Evolutionary conservation across 1,140 invertebrate genomes (phyloP).

Genomic region (Neelides sp.): DNA sequence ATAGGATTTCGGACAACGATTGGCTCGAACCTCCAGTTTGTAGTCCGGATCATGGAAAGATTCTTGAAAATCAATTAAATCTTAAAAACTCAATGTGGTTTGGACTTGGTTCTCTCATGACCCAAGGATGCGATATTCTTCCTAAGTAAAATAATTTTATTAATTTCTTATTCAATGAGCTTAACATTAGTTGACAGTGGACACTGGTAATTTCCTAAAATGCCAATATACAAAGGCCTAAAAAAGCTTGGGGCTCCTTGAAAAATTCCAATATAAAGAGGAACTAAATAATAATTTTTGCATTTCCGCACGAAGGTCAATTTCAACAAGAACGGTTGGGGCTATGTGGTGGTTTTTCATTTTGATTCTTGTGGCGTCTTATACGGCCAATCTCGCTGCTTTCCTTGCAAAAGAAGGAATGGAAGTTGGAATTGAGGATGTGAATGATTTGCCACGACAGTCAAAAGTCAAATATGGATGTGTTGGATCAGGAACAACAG

Average conservation of each 20-base stretch:
- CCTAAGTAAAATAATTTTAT: conserved; percentile 86
- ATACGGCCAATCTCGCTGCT: conserved; percentile 57
- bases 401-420: conserved; percentile 46
- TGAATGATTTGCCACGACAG: conserved; percentile 44
- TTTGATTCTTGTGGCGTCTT: conserved; percentile 68
- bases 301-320: too few relatives aligned
- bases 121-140: conserved; percentile 72
- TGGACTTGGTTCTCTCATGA: conserved; percentile 65
- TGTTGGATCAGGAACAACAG: conserved; percentile 38
- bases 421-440: conserved; percentile 42
- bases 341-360: too few relatives aligned
- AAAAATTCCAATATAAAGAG: too few relatives aligned
- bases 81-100: conserved; percentile 63
- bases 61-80: conserved; percentile 60
- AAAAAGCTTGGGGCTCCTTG: too few relatives aligned
- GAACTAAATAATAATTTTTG: too few relatives aligned
- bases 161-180: too few relatives aligned
- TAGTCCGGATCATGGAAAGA: conserved; percentile 13
- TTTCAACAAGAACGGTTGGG: too few relatives aligned
- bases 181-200: too few relatives aligned
- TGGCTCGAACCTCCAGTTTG: conserved; percentile 28
- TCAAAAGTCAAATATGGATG: conserved; percentile 44
- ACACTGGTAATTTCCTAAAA: too few relatives aligned
- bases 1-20: conserved; percentile 24
- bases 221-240: too few relatives aligned